Conservation (phyloP, 2,888 invertebrate species). For the Seira musarum region DNA sequence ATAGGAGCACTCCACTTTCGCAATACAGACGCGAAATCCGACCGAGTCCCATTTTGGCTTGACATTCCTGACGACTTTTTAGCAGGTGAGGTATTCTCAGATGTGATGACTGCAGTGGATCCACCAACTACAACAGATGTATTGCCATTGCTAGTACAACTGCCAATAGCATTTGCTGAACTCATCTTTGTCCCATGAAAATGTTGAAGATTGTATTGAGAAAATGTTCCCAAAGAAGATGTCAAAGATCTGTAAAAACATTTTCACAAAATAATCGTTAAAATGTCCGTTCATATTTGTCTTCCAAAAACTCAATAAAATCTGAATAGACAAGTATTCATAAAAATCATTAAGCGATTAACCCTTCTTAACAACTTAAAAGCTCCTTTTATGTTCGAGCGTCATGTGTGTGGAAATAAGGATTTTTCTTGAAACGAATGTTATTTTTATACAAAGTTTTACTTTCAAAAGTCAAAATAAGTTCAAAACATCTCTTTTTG, state of each 20-base stretch:
- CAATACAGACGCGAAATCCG: slow-evolving; percentile 65
- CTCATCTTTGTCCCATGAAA: slow-evolving; percentile 15
- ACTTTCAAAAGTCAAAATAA: slow-evolving; percentile 26
- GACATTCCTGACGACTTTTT: no score
- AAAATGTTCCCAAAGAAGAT: slow-evolving; percentile 33
- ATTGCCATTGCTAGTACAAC: not conserved
- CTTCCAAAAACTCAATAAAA: no score
- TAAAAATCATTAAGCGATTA: no score
- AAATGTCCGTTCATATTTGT: no score
- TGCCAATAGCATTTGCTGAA: not conserved
- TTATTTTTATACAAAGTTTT: no score
- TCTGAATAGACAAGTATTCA: no score
- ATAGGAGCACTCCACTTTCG: slow-evolving; percentile 69
- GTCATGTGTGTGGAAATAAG: not conserved
- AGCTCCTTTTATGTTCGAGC: no score
- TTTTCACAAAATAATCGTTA: no score
- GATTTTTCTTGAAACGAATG: not conserved
- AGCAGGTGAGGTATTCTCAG: slow-evolving; percentile 29
- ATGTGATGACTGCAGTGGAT: not conserved
- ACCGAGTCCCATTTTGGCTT: slow-evolving; percentile 39
- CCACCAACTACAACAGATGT: not conserved
- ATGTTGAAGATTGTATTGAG: slow-evolving; percentile 29
- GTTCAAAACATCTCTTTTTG: not conserved
- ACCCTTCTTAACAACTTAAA: no score
- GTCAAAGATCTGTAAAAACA: slow-evolving; percentile 42